Base-by-base conservation (phyloP, 2,113 vertebrate species). In the Semicossyphus pulcher region DNA sequence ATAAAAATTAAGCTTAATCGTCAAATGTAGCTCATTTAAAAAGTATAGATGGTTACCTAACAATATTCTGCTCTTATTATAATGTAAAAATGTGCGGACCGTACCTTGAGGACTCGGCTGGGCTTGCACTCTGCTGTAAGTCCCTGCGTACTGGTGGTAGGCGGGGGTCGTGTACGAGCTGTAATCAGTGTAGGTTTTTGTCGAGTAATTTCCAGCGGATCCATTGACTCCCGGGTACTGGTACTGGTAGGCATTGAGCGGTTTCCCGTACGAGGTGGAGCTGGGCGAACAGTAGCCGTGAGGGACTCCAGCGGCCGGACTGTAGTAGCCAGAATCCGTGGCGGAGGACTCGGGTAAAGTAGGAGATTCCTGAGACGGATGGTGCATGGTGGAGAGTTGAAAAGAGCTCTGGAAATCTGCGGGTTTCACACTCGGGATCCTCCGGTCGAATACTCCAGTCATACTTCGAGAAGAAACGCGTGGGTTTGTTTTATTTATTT, bases 391-490 rank as follows among this genome's bases (percentile, higher is more conserved):
- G 93, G 96, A 86, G 94, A 97, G 88, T 94, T 95, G 96, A 77
- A 99, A 98, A 39, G 96, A 94, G 91, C 93, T 94, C 93, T 96
- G 96, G 88, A 98, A 97, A 75, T 99, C 97, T 89, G 94, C 83
- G 72, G 97, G 87, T 92, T 97, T 95, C 88, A 97, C 95, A 93
- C 93, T 95, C 88, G 95, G 91, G 74, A 96, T 96, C 92, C 97
- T 96, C 91, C 97, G 95, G 94, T 99, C 97, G 94, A 98, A 99
- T 91, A 99, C 97, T 94, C 96, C 97, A 91, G 97, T 99, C 97
- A 99, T 99, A 86, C 87, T 93, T 92, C 67, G 77, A 58, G 57
- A 69, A n/a, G 16, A 11, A 62, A 62, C 41, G 79, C 85, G 89
- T 80, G 78, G 89, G 73, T 78, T 34, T 89, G 26, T 92, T 83